Conservation (phyloP, 2,113 vertebrate species). For the human (Homo sapiens) region DNA sequence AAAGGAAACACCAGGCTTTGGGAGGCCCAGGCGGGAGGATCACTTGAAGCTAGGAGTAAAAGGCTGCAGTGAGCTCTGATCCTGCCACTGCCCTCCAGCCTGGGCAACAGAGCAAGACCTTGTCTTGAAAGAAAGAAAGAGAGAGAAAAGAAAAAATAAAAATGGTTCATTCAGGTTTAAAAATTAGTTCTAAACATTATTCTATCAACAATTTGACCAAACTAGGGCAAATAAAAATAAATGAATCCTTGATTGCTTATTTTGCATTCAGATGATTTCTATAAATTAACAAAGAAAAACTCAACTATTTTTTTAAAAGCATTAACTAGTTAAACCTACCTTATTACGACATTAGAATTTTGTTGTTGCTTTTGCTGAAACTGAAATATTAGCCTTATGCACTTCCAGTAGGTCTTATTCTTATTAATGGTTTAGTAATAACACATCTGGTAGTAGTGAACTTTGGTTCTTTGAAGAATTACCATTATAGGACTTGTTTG, state of each 20-base stretch:
- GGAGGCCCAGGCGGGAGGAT: too few relatives aligned
- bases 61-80: too few relatives aligned
- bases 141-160: too few relatives aligned
- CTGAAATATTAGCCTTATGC: background rate
- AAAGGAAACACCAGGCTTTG: background rate
- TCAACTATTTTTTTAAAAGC: background rate
- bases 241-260: background rate
- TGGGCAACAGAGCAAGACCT: too few relatives aligned
- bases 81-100: too few relatives aligned
- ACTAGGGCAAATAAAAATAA: constrained; percentile 16
- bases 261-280: constrained; percentile 14
- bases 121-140: too few relatives aligned
- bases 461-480: background rate
- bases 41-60: too few relatives aligned
- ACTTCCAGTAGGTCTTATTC: background rate
- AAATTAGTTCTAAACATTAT: constrained; percentile 15
- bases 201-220: background rate
- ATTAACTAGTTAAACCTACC: background rate
- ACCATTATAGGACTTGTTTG: background rate
- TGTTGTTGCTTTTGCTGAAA: background rate
- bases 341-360: background rate
- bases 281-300: background rate
- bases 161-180: background rate
- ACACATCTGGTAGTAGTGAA: background rate
- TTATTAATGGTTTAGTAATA: background rate